A percentile compares a stretch with the other conserved stretches of the same genome.
Conservation (phyloP, 35 echinoderm and acorn worm species). For the Ophiothrix spiculata region DNA sequence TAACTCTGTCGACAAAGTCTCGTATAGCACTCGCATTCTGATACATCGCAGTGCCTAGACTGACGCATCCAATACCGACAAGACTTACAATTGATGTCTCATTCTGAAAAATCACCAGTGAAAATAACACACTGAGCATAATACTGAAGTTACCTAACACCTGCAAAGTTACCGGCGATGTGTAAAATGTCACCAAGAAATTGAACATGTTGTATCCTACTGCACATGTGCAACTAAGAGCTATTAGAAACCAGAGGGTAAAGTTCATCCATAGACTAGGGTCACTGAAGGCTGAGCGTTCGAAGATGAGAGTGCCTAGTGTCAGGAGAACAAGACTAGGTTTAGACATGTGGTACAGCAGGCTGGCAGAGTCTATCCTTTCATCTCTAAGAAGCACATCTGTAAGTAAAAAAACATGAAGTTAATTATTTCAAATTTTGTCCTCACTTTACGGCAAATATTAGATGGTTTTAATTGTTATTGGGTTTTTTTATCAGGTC, state of each 20-base stretch:
- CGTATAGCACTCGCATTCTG: constrained; percentile 47
- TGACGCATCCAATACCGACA: constrained; percentile 55
- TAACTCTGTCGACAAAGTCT: constrained; percentile 38
- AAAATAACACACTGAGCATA: constrained; percentile 64
- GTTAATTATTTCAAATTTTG: too few relatives aligned
- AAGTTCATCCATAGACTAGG: constrained; percentile 27
- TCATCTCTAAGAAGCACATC: constrained; percentile 91
- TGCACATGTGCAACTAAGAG: constrained; percentile 77
- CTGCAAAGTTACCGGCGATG: constrained; percentile 80
- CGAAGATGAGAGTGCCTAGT: constrained; percentile 71
- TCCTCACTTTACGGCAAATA: too few relatives aligned
- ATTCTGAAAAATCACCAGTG: constrained; percentile 84
- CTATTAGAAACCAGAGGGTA: constrained; percentile 51
- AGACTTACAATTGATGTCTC: constrained; percentile 67
- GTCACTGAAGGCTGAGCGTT: constrained; percentile 53
- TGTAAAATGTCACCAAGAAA: constrained; percentile 95
- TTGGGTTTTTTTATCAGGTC: too few relatives aligned
- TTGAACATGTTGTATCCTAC: constrained; percentile 96
- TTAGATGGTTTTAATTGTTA: too few relatives aligned
- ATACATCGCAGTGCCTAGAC: constrained; percentile 78
- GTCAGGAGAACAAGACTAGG: constrained; percentile 71
- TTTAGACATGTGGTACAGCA: constrained; percentile 91
- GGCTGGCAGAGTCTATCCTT: constrained; percentile 78
- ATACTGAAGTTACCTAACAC: constrained; percentile 88
- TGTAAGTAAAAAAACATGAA: constrained; percentile 7